These are phyloP conservation scores for Tetranychus piercei DNA, from an alignment of 2,888 invertebrate species.

Conservation along the genomic window DNA sequence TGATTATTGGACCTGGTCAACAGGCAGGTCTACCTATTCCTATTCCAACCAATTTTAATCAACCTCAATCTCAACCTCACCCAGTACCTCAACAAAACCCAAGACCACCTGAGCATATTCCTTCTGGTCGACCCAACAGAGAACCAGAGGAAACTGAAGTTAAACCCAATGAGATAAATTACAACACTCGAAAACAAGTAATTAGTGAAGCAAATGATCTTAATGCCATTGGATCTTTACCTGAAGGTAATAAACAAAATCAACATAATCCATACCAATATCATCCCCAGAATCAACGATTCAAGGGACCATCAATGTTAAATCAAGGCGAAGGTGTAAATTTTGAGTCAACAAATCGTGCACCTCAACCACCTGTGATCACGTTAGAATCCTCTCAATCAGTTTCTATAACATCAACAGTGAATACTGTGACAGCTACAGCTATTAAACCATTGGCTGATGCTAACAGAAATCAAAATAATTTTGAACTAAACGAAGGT, in stretches of 20 bases:
- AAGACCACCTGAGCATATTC: background rate
- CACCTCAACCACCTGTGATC: background rate
- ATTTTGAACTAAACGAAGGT: background rate
- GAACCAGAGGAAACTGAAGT: background rate
- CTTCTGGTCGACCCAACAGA: background rate
- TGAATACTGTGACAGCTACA: too few relatives aligned
- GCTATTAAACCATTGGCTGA: too few relatives aligned
- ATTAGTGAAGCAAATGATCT: background rate
- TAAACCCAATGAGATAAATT: background rate
- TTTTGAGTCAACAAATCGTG: background rate
- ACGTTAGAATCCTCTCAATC: constrained; percentile 12
- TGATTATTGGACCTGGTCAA: constrained; percentile 16
- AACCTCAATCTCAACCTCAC: constrained; percentile 17
- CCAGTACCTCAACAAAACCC: background rate
- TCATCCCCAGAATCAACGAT: background rate
- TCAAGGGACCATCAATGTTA: background rate
- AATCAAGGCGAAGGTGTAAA: background rate
- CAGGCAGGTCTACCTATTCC: constrained; percentile 40
- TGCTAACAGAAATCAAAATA: background rate
- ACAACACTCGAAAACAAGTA: constrained; percentile 1
- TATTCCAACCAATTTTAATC: constrained; percentile 30
- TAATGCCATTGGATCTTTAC: background rate
- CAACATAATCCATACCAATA: background rate
- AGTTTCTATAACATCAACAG: background rate
- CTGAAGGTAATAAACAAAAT: background rate